phyloP scores from a whole-genome alignment of 64 coral and sea anemone species.

The Montipora efflorescens region DNA sequence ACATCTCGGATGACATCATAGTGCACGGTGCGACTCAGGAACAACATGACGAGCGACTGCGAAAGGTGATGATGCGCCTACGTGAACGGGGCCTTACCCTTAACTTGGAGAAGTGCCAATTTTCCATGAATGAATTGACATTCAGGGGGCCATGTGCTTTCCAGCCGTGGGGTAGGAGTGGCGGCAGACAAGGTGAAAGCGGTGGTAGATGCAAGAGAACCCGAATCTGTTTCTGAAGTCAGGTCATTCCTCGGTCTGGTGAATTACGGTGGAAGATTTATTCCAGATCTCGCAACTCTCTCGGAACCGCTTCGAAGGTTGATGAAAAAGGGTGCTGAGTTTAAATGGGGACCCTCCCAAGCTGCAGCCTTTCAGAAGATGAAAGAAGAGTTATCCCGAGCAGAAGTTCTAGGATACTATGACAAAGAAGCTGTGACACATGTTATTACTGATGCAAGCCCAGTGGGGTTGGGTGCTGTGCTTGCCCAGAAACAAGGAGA shows the following conservation, averaged over 20 bases:
- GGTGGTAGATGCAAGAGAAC: not conserved
- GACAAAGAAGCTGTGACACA: not conserved
- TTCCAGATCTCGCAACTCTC: not conserved
- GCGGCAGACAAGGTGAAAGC: too few species aligned
- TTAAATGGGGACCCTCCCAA: slow-evolving; percentile 30
- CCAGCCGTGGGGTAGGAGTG: too few species aligned
- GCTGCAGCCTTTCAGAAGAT: not conserved
- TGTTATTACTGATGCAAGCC: not conserved
- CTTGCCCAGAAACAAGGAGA: not conserved
- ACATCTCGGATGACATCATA: too few species aligned
- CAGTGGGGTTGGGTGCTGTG: not conserved
- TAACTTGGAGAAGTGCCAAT: too few species aligned
- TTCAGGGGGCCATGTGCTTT: too few species aligned
- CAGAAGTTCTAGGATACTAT: not conserved
- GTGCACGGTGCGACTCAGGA: too few species aligned
- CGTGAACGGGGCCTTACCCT: too few species aligned
- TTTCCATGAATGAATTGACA: too few species aligned
- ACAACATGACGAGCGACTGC: too few species aligned
- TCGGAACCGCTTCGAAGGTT: not conserved
- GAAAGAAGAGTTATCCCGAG: not conserved
- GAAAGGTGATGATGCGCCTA: too few species aligned
- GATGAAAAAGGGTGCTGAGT: slow-evolving; percentile 13
- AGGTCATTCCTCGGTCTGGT: not conserved
- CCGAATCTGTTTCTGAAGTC: not conserved
- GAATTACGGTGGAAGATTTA: not conserved